Evolutionary conservation across 2,888 invertebrate species (phyloP), one percentile per base, ranked within the genome.

Genomic region (Dyspetes luteomarginatus): DNA sequence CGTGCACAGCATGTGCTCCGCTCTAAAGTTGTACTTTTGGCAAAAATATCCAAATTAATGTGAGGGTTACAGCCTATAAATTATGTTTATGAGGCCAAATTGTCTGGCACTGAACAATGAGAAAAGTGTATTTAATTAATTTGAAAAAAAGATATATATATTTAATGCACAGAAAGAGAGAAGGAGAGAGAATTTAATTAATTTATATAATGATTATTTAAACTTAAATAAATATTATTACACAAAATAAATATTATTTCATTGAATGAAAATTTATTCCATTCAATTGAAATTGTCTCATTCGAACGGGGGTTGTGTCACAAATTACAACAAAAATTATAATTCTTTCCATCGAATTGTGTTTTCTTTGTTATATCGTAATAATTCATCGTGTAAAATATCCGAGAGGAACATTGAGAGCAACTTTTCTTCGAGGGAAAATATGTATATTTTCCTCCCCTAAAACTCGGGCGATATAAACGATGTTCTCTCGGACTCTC

Each of bases 1-100:
- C 73, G 67, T 73, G 73, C 55, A 22, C 72, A 50, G 77, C 83
- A 81, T 83, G 81, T 81, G 81, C 67, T 73, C 15, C 50, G 19
- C 84, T 83, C 85, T 79, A 86, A 89, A 87, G 90, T 89, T 88
- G 88, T 89, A 88, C 86, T 88, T 77, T 85, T 71, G 87, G 86
- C 84, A 88, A 90, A 91, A 91, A 89, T 90, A 84, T 85, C 84
- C 83, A 88, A 89, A 91, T 90, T 92, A 91, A 91, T 91, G 91
- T 50, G 84, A 22, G 78, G 84, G 17, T 19, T 28, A 7, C 12
- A 4, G 82, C 65, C 89, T 87, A 91, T 91, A 91, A 91, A 91
- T 92, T 91, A 91, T 87, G 89, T 91, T 91, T 91, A 91, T 89
- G 91, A 90, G 76, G 41, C n/a, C 28, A 55, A 81, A 68, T 81